Conservation (phyloP, 2,113 vertebrate genomes). For the Hoplias malabaricus region DNA sequence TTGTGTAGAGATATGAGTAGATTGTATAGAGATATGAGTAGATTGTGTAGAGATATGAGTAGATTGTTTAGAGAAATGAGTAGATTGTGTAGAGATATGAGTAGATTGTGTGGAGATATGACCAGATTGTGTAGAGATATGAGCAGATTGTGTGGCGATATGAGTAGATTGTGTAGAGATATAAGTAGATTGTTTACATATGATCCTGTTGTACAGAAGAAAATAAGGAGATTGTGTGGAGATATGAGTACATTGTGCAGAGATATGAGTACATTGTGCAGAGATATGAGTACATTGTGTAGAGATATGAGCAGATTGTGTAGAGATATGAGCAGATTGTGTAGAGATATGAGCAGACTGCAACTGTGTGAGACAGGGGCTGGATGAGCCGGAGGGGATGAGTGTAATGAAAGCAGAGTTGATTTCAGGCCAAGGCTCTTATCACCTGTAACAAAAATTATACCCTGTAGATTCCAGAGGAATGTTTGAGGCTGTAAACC, state of each 20-base stretch:
- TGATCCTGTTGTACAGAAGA: not conserved
- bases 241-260: too few relatives aligned
- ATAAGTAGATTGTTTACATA: not conserved
- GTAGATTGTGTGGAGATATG: not conserved
- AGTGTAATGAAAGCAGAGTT: not conserved
- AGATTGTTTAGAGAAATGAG: too few relatives aligned
- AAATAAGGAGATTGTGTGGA: too few relatives aligned
- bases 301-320: too few relatives aligned
- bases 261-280: too few relatives aligned
- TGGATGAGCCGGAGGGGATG: too few relatives aligned
- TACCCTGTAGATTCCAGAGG: slow-evolving; percentile 16
- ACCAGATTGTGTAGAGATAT: not conserved
- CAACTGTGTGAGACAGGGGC: not conserved
- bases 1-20: not conserved
- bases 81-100: too few relatives aligned
- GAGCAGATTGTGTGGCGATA: too few relatives aligned
- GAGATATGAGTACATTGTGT: too few relatives aligned
- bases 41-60: too few relatives aligned
- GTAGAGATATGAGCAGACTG: not conserved
- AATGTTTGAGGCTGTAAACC: slow-evolving; percentile 18
- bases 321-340: not conserved
- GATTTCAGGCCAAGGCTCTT: not conserved
- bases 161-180: not conserved
- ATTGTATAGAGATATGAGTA: not conserved
- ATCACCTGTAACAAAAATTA: slow-evolving; percentile 27